Base-by-base conservation (phyloP, 2,888 invertebrate genomes). In the Onchidella celtica region DNA sequence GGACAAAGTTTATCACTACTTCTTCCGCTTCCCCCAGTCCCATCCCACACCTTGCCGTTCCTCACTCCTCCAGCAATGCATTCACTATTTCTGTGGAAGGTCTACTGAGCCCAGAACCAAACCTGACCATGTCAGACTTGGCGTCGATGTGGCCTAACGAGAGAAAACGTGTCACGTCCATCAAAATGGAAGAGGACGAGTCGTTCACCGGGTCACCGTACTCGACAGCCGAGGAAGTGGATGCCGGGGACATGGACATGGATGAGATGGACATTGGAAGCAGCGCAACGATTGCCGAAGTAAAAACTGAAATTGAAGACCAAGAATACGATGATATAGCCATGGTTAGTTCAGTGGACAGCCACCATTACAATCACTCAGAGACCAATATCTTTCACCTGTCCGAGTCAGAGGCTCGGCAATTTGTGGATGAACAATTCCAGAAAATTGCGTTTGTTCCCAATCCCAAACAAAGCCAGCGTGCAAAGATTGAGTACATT, bases 151-250 rank as follows among this genome's bases (percentile, higher is more conserved):
- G 74, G 68, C 17, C 68, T 3, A 57, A 6, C 21, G 81, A 75
- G 27, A 66, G 81, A 17, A 81, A 69, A 32, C 34, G 61, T n/a
- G 69, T 69, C n/a, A 9, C 21, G 59, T 81, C 75, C 0, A n/a
- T 81, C 3, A 63, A 80, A 24, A 38, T 66, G 65, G 75, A 79
- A n/a, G 79, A 75, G 3, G 81, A 81, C 9, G 66, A 73, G 1
- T 6, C 17, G 1, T 65, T 65, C 38, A 40, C 38, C 9, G 40
- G 29, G 2, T 57, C 65, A 1, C 36, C 34, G 3, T 65, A 63
- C n/a, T 63, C 63, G 1, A 29, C 32, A 9, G 29, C 32, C n/a
- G 59, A 4, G 2, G 79, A 74, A 3, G 66, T 66, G 0, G 59
- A 55, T 24, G 29, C 32, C 24, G 66, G 38, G 11, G 81, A 75